Percentiles rank a stretch among this genome's conserved stretches.
These are phyloP conservation scores for Pteromalus puparum DNA, from an alignment of 1,140 invertebrate species.

Conservation along the genomic window DNA sequence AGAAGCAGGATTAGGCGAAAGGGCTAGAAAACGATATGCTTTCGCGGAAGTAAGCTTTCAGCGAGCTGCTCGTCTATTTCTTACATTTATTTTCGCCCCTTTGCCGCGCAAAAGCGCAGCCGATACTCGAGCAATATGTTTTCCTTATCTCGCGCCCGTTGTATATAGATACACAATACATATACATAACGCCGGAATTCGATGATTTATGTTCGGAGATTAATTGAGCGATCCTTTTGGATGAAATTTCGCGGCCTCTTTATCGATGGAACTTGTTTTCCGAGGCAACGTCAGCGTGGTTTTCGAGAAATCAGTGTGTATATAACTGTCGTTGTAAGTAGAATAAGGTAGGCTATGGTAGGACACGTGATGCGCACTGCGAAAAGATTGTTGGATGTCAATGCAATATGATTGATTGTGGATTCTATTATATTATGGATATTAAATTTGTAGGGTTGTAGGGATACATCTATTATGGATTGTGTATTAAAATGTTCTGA, in stretches of 20 bases:
- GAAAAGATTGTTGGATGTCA: too few relatives aligned
- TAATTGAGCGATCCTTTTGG: background rate
- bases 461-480: too few relatives aligned
- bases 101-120: background rate
- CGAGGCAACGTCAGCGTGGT: background rate
- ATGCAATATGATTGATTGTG: too few relatives aligned
- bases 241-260: background rate
- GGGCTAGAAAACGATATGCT: constrained; percentile 5
- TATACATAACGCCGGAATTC: background rate
- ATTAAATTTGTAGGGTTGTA: too few relatives aligned
- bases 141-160: background rate
- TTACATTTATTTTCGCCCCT: background rate
- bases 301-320: too few relatives aligned
- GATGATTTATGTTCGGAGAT: background rate
- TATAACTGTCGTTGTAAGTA: too few relatives aligned
- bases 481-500: too few relatives aligned
- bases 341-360: too few relatives aligned
- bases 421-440: too few relatives aligned
- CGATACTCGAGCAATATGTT: background rate
- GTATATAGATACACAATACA: too few relatives aligned
- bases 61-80: background rate
- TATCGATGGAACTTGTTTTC: background rate
- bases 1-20: background rate
- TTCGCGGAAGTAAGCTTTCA: background rate
- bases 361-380: too few relatives aligned